Conservation (phyloP, 2,888 invertebrate genomes). For the Dilophus febrilis region DNA sequence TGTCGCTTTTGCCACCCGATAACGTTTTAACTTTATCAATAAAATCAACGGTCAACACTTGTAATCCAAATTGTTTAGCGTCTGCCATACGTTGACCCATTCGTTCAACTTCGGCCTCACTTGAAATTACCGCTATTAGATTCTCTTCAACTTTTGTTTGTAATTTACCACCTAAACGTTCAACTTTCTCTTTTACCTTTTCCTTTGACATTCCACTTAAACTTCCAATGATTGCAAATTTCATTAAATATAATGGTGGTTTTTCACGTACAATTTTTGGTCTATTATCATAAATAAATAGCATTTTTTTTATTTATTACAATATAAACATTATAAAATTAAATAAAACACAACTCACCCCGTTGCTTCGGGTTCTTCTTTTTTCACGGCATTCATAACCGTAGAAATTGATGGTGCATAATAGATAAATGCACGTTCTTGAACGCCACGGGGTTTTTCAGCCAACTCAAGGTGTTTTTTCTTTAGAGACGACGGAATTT, state of each 20-base stretch:
- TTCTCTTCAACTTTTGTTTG: constrained; percentile 43
- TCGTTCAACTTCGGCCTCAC: constrained; percentile 46
- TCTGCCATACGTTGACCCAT: constrained; percentile 45
- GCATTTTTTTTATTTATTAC: background rate
- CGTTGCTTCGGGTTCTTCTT: constrained; percentile 29
- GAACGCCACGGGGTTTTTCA: constrained; percentile 42
- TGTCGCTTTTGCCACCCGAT: too few species aligned
- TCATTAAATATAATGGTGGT: constrained; percentile 58
- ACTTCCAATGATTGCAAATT: constrained; percentile 52
- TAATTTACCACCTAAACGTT: constrained; percentile 60
- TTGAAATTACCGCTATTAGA: constrained; percentile 60
- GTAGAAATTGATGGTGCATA: constrained; percentile 30
- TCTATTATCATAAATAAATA: constrained; percentile 19
- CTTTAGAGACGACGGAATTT: constrained; percentile 44
- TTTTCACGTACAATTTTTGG: constrained; percentile 46
- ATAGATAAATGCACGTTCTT: constrained; percentile 38
- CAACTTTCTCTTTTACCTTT: constrained; percentile 47
- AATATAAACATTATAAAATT: too few species aligned
- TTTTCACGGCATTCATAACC: constrained; percentile 33
- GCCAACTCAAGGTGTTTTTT: constrained; percentile 38
- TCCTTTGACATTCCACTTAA: constrained; percentile 36
- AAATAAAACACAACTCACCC: constrained; percentile 9
- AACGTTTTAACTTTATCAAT: constrained; percentile 48
- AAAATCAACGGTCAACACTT: constrained; percentile 64
- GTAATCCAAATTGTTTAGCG: constrained; percentile 50